Percentiles rank a stretch among this genome's conserved stretches.
Conservation (phyloP, 1,140 invertebrate species). For the Pogonus chalceus region DNA sequence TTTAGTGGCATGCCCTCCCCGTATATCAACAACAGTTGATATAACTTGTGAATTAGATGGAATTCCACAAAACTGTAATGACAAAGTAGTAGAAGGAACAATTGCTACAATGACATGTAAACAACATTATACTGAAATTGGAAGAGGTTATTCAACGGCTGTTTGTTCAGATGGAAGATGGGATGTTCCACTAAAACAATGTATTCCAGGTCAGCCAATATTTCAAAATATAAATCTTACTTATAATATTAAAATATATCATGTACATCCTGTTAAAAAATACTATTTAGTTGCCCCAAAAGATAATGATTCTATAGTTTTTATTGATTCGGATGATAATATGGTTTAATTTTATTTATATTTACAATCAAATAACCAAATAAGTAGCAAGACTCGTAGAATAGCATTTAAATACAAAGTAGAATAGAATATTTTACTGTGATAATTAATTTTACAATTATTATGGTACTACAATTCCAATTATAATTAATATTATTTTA, state of each 20-base stretch:
- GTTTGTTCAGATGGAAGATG: constrained; percentile 17
- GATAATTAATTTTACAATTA: too few species aligned
- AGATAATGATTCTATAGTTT: neutral
- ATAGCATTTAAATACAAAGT: neutral
- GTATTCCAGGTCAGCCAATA: constrained; percentile 15
- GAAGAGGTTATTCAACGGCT: neutral
- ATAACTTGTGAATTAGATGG: neutral
- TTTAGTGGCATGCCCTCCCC: neutral
- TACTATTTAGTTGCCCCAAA: too few species aligned
- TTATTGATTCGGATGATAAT: too few species aligned
- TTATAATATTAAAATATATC: constrained; percentile 18
- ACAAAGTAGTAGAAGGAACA: constrained; percentile 14
- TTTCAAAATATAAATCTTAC: neutral
- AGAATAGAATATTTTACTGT: too few species aligned
- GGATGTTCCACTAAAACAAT: constrained; percentile 13
- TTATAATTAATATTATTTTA: too few species aligned
- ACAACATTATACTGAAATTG: neutral
- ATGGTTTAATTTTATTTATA: too few species aligned
- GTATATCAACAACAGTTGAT: neutral
- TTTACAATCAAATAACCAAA: too few species aligned
- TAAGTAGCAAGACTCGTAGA: neutral
- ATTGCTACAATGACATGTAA: constrained; percentile 17
- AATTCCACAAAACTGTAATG: neutral
- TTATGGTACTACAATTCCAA: too few species aligned
- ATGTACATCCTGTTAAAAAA: too few species aligned